phyloP scores from a whole-genome alignment of 2,888 invertebrate species.

The Phymatocera aterrima region DNA sequence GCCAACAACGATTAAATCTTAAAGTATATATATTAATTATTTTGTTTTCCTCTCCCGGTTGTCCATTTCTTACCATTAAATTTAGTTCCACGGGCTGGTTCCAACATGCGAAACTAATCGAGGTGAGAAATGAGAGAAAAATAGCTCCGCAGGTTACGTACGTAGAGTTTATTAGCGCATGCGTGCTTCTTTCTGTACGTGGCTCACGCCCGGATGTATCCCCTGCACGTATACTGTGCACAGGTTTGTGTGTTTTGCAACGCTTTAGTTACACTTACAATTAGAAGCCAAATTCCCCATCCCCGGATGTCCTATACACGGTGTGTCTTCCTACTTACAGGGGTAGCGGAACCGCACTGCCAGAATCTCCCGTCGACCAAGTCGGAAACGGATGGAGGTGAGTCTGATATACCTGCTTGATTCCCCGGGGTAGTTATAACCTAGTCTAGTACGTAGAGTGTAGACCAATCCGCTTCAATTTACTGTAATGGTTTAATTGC shows the following conservation, averaged over 20 bases:
- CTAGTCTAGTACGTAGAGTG: not conserved
- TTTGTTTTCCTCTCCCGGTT: not conserved
- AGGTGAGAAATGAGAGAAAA: not conserved
- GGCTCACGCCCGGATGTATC: slow-evolving; percentile 44
- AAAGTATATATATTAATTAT: slow-evolving; percentile 24
- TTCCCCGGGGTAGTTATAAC: slow-evolving; percentile 46
- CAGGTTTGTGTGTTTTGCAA: slow-evolving; percentile 37
- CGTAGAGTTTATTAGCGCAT: not conserved
- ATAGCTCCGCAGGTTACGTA: not conserved
- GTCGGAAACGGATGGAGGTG: slow-evolving; percentile 79
- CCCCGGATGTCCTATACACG: slow-evolving; percentile 63
- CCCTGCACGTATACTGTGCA: too few relatives aligned
- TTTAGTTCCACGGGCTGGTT: slow-evolving; percentile 16
- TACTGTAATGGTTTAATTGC: too few relatives aligned
- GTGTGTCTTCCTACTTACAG: slow-evolving; percentile 73
- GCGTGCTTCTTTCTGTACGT: slow-evolving; percentile 9
- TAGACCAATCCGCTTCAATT: too few relatives aligned
- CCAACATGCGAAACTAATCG: slow-evolving; percentile 32
- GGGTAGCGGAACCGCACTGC: slow-evolving; percentile 76
- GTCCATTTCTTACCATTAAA: slow-evolving; percentile 23
- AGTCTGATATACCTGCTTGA: slow-evolving; percentile 68
- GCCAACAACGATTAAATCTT: not conserved
- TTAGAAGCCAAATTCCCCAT: slow-evolving; percentile 59
- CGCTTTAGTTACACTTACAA: slow-evolving; percentile 50
- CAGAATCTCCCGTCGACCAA: slow-evolving; percentile 76